Evolutionary conservation across 2,113 vertebrate species (phyloP), one percentile per base, ranked within the genome.

Genomic region (Monarcha castaneiventris): DNA sequence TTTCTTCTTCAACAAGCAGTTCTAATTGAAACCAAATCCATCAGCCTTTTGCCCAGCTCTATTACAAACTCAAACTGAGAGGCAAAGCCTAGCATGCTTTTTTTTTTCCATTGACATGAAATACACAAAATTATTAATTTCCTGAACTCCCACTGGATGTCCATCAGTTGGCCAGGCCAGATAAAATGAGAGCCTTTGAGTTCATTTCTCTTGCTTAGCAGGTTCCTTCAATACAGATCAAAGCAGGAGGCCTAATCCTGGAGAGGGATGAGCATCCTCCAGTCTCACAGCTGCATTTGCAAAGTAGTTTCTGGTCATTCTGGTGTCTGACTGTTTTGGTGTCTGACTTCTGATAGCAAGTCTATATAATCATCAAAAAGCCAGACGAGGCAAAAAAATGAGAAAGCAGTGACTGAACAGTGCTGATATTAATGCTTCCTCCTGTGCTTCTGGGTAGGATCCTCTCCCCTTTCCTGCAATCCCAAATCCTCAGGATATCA

Each of bases 41-140:
- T 55, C 39, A 71, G 75, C 30, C 17, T 83, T 85, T 74, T 68
- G 30, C 51, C 90, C n/a, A 76, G 43, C 35, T 84, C 35, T n/a
- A 4, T 59, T 71, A 71, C 1, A 13, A 93, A 75, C 46, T 89
- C 29, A 46, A 76, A 73, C 32, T 1, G 1, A 43, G 51, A 63
- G 26, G 41, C 26, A 89, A 83, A 79, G 27, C 23, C 23, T 23
- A 17, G 30, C 4, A 3, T 6, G 2, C 8, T 12, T 30, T 48
- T 69, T 46, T 35, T 58, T 73, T 62, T 46, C 51, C 48, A 78
- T 22, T 87, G 66, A 73, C 46, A 41, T 37, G 21, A 83, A 87
- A 87, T 63, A 66, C 33, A 76, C 19, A 90, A 82, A 91, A 89
- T 85, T 58, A 96, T 91, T 82, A 56, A 89, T 84, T 86, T 85